Evolutionary conservation across 2,888 invertebrate species (phyloP).

Genomic region (Cryptocephalus primarius): DNA sequence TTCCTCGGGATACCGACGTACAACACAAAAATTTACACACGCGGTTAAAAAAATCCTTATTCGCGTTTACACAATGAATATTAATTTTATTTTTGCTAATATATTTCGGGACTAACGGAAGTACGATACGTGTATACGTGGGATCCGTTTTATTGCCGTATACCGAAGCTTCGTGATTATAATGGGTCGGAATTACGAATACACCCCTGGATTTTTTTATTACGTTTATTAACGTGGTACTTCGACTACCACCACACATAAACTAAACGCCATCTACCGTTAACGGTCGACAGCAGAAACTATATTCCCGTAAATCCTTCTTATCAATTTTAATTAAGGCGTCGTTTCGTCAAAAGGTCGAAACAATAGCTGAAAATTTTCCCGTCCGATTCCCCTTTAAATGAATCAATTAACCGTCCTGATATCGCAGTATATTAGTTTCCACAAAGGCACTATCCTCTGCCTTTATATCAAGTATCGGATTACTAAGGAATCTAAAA

Average conservation of each 20-base stretch:
- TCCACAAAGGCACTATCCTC: neutral
- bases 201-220: no score
- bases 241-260: no score
- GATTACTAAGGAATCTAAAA: conserved; percentile 29
- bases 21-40: conserved; percentile 23
- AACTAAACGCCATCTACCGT: no score
- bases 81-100: conserved; percentile 20
- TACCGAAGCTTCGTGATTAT: no score
- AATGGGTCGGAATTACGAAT: no score
- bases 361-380: no score
- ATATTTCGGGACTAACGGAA: conserved; percentile 6
- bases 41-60: conserved; percentile 18
- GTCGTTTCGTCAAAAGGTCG: no score
- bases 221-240: no score
- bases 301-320: no score
- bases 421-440: neutral
- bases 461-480: conserved; percentile 28
- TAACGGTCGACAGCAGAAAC: no score
- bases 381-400: neutral
- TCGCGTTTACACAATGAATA: conserved; percentile 25
- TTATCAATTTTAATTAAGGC: no score
- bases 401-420: neutral
- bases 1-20: conserved; percentile 21
- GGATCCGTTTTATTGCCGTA: no score
- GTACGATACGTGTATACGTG: neutral